Percentiles rank a stretch among this genome's conserved stretches.
Conservation (phyloP, 2,888 invertebrate genomes). For the Celastrina argiolus region DNA sequence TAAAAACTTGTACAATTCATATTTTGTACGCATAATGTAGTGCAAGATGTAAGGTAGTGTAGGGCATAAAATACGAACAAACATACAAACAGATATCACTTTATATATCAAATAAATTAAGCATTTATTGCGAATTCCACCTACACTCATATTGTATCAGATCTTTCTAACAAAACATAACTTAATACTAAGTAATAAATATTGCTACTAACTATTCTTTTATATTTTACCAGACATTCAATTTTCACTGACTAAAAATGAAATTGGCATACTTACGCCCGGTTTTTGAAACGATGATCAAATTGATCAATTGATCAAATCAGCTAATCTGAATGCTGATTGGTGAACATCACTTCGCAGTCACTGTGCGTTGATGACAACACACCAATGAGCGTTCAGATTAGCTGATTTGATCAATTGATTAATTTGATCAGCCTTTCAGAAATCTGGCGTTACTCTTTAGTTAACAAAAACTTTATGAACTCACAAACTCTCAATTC, state of each 20-base stretch:
- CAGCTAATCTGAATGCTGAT: too few relatives aligned
- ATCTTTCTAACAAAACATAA: slow-evolving; percentile 5
- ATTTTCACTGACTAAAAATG: background rate
- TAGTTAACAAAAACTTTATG: background rate
- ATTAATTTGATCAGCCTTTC: too few relatives aligned
- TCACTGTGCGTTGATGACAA: too few relatives aligned
- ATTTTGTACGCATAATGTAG: background rate
- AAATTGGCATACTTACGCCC: background rate
- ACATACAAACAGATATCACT: background rate
- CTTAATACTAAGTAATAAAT: slow-evolving; percentile 17
- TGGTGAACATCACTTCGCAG: too few relatives aligned
- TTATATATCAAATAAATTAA: background rate
- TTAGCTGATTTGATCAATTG: too few relatives aligned
- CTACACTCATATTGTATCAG: slow-evolving; percentile 6
- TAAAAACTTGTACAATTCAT: too few relatives aligned
- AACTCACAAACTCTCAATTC: background rate
- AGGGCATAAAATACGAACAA: background rate
- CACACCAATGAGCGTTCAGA: too few relatives aligned
- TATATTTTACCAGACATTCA: background rate
- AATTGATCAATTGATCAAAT: too few relatives aligned
- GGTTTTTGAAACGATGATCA: too few relatives aligned
- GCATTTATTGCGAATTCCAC: background rate
- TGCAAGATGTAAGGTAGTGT: too few relatives aligned
- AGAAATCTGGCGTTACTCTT: too few relatives aligned
- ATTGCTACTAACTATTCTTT: background rate